phyloP scores from a whole-genome alignment of 1,140 invertebrate genomes.

The Holotrichia oblita region DNA sequence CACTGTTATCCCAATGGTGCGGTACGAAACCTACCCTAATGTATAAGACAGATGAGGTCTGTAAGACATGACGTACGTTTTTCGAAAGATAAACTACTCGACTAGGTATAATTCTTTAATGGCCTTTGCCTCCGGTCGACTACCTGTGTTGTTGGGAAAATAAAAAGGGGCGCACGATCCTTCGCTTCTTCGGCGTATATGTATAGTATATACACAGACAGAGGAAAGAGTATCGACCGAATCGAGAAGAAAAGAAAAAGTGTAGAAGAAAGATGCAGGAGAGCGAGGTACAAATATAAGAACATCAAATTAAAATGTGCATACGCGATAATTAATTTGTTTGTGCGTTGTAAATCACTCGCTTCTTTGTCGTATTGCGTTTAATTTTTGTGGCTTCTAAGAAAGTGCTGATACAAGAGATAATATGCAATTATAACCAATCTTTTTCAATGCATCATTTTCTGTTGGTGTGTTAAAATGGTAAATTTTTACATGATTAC shows the following conservation, averaged over 20 bases:
- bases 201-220: background rate
- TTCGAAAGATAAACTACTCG: conserved; percentile 35
- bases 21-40: conserved; percentile 34
- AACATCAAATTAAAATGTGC: conserved; percentile 17
- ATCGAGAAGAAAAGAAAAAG: background rate
- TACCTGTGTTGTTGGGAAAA: conserved; percentile 33
- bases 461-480: too few relatives aligned
- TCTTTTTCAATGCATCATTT: too few relatives aligned
- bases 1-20: conserved; percentile 31
- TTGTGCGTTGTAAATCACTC: background rate
- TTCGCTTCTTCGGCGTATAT: background rate
- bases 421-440: too few relatives aligned
- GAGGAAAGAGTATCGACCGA: conserved; percentile 10
- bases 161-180: background rate
- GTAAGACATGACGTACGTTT: conserved; percentile 31
- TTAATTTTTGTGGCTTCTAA: conserved; percentile 6
- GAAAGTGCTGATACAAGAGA: background rate
- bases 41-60: conserved; percentile 30
- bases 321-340: conserved; percentile 21
- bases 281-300: background rate
- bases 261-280: background rate
- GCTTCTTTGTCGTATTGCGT: conserved; percentile 14
- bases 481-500: too few relatives aligned
- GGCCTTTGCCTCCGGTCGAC: conserved; percentile 34
- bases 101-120: conserved; percentile 33